Base-by-base conservation (phyloP, 1,140 invertebrate species). In the Triops cancriformis region DNA sequence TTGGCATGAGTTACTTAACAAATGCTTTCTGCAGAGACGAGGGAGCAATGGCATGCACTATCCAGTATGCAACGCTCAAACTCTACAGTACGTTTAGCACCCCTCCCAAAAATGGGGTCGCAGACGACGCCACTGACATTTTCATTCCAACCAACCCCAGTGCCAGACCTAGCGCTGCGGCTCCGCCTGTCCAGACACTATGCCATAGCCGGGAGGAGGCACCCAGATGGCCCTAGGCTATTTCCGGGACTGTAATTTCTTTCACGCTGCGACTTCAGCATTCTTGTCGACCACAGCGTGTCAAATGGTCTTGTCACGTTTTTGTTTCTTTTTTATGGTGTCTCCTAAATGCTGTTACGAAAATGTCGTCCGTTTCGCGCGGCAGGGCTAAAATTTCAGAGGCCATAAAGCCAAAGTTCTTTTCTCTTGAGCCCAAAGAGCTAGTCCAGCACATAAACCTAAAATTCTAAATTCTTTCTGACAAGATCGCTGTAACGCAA, bases 271-370 rank as follows among this genome's bases (percentile, higher is more conserved):
- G 51, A 14, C 51, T 64, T 64, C 18, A 64, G 23, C 51, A 64
- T 64, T 64, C 51, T 64, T 64, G 51, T 64, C 51, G 51, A 64
- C 51, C 51, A 64, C 51, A 64, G 51, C 51, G 51, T 64, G 51
- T 64, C 51, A 10, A 64, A 64, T 64, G 51, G 51, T 23, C 51
- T 18, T 64, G 51, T 64, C 51, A 64, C 51, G 23, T 64, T 64
- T 64, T 64, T 64, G 18, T n/a, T 64, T 64, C 31, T 64, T 64
- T 64, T 64, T 64, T 7, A 64, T 18, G 18, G 51, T 64, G 6
- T 18, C 14, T 64, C 51, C 51, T 64, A 64, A 64, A 64, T 18
- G 51, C 51, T 64, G 23, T 64, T 64, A 64, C 51, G 18, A 64
- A 64, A 64, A 64, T 64, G 51, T 64, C 51, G 14, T 64, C 18